phyloP scores from a whole-genome alignment of 1,140 invertebrate species.

The Trypoxylus dichotomus region DNA sequence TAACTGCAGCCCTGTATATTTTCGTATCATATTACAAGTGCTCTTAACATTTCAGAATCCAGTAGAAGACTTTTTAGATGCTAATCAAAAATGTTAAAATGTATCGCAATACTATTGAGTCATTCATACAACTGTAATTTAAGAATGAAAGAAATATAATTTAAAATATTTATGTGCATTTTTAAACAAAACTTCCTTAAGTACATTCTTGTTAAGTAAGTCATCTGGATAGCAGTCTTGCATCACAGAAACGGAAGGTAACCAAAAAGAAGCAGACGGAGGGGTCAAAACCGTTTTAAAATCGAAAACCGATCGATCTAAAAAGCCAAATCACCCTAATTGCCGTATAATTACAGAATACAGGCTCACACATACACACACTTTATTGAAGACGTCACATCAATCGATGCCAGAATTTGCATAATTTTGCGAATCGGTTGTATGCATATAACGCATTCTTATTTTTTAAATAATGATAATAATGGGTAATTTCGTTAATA shows the following conservation, averaged over 20 bases:
- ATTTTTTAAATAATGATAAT: slow-evolving; percentile 30
- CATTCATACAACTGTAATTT: too few species aligned
- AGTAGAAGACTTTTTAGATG: too few species aligned
- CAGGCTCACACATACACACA: background rate
- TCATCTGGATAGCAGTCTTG: background rate
- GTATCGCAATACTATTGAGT: too few species aligned
- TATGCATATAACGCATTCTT: slow-evolving; percentile 11
- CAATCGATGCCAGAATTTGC: slow-evolving; percentile 18
- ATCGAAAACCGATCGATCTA: background rate
- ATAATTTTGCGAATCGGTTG: slow-evolving; percentile 24
- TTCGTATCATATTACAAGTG: too few species aligned
- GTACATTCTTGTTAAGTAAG: background rate
- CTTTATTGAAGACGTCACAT: slow-evolving; percentile 19
- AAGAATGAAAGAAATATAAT: too few species aligned
- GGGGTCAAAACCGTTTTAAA: background rate
- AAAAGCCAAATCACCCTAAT: background rate
- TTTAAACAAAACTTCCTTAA: too few species aligned
- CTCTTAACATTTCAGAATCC: too few species aligned
- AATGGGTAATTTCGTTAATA: slow-evolving; percentile 29
- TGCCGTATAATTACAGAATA: slow-evolving; percentile 19
- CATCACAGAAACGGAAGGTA: background rate
- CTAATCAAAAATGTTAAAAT: too few species aligned
- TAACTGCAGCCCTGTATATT: too few species aligned
- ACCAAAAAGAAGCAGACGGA: background rate
- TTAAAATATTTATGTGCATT: too few species aligned